Evolutionary conservation across 2,888 invertebrate species (phyloP), one percentile per base, ranked within the genome.

Genomic region (Dicycla oo): DNA sequence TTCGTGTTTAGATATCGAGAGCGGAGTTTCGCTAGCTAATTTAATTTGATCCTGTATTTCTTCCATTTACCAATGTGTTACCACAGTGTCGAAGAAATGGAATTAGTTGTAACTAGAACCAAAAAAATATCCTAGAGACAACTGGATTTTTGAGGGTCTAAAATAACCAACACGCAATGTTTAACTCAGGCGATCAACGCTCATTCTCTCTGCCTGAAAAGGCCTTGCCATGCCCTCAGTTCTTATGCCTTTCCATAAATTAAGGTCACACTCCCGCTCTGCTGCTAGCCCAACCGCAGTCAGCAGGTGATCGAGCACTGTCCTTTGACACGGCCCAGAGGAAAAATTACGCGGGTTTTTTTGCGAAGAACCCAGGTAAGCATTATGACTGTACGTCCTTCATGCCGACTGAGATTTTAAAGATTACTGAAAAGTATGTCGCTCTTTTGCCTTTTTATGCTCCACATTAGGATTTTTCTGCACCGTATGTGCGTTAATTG

Each of bases 271-370:
- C 1, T 30, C 23, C 3, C 81, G 84, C 85, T 45, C 5, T 1
- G 57, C 80, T 84, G 10, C 15, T 87, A 81, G 91, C 93, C 88
- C 87, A 53, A 88, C 87, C 86, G 70, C 88, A 89, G 80, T 87
- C 88, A 88, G 89, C 93, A 91, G 91, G 94, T 94, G 94, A 94
- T 94, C 92, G 94, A 94, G 90, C 92, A 89, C 89, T 90, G 93
- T 93, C 92, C 93, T 94, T 94, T 94, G 94, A 94, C 93, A 93
- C 87, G 88, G 90, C 89, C 88, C 87, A 88, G 87, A 90, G 90
- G 91, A 94, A 94, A 94, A 94, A 94, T 94, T 93, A 92, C 91
- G 87, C 86, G 91, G 92, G 90, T 92, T 86, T 93, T n/a, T 93
- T 93, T 92, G 89, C 89, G 87, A 91, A 89, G 88, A 91, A 89